Percentiles rank a stretch among this genome's conserved stretches.
phyloP scores from a whole-genome alignment of 2,113 vertebrate species.

The Canis aureus region DNA sequence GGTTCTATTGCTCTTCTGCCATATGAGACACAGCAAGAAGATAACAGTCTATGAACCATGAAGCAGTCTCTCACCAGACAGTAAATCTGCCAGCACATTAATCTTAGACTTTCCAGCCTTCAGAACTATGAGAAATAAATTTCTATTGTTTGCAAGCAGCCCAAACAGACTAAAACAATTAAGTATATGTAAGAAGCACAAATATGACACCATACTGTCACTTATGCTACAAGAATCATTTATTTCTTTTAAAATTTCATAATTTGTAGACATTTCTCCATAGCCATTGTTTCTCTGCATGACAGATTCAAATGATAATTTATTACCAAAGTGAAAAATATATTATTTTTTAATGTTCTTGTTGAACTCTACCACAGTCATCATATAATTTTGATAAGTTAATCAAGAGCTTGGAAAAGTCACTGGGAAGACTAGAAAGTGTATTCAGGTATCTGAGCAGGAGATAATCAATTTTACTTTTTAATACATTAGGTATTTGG shows the following conservation, averaged over 20 bases:
- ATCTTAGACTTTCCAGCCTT: not conserved
- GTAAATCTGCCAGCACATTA: not conserved
- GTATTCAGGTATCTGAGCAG: not conserved
- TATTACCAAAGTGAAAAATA: slow-evolving; percentile 41
- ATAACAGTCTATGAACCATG: not conserved
- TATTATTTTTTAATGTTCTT: not conserved
- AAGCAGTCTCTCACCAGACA: not conserved
- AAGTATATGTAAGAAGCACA: not conserved
- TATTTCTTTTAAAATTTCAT: not conserved
- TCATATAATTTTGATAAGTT: not conserved
- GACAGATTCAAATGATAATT: slow-evolving; percentile 10
- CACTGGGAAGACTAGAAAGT: not conserved
- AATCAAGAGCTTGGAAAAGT: not conserved
- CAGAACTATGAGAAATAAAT: not conserved
- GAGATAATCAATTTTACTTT: not conserved
- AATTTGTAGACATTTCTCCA: not conserved
- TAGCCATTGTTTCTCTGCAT: not conserved
- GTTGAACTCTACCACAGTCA: not conserved
- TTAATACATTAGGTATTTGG: not conserved
- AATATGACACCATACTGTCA: not conserved
- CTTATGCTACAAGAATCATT: not conserved
- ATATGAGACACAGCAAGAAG: not conserved
- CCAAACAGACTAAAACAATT: not conserved
- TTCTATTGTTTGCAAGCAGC: not conserved
- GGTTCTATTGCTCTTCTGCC: not conserved